A percentile compares a stretch with the other conserved stretches of the same genome.
phyloP scores from a whole-genome alignment of 2,797 vertebrate genomes.

The Glossophaga mutica region DNA sequence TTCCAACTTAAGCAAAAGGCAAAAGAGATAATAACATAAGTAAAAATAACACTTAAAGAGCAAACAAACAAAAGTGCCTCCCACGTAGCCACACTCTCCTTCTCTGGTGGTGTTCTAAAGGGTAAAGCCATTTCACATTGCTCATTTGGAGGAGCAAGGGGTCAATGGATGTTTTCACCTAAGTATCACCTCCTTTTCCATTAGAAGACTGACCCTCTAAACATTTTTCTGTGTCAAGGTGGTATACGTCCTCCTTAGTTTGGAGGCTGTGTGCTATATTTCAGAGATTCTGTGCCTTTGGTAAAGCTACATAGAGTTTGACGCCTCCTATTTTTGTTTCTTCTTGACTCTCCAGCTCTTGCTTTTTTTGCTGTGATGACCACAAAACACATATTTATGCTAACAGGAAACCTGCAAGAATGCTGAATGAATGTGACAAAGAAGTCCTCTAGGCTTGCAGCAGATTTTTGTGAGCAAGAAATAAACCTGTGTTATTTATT shows the following conservation, averaged over 20 bases:
- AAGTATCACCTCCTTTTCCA: not conserved
- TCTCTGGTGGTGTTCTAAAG: not conserved
- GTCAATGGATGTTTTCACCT: not conserved
- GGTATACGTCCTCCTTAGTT: not conserved
- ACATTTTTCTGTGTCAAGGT: not conserved
- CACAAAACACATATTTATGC: not conserved
- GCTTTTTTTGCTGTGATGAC: not conserved
- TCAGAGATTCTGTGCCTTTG: not conserved
- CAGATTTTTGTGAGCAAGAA: not conserved
- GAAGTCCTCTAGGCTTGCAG: not conserved
- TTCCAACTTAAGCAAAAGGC: not conserved
- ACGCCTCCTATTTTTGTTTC: conserved; percentile 25
- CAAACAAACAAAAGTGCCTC: not conserved
- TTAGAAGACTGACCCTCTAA: not conserved
- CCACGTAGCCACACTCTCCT: not conserved
- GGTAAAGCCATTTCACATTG: not conserved
- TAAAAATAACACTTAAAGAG: not conserved
- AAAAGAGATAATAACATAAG: conserved; percentile 7
- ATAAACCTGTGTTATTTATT: not conserved
- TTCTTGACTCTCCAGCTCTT: not conserved
- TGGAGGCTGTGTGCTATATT: not conserved
- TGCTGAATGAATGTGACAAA: not conserved
- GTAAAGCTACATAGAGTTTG: not conserved
- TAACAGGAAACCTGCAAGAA: not conserved
- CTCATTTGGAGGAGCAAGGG: not conserved